Evolutionary conservation across 2,113 vertebrate genomes (phyloP), one percentile per base, ranked within the genome.

Genomic region (Nothoprocta perdicaria): DNA sequence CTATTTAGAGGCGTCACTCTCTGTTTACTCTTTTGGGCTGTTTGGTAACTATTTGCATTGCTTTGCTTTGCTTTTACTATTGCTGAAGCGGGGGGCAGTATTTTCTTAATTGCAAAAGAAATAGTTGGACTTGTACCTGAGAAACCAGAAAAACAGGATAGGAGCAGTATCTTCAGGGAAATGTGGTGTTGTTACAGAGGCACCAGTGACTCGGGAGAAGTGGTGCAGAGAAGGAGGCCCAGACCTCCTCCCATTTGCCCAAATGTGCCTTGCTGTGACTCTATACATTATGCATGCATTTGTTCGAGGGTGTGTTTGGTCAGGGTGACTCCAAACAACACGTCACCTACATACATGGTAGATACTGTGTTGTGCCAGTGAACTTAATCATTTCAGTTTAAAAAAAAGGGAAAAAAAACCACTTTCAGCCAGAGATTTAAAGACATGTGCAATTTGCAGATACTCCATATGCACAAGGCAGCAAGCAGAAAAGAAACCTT

Each of bases 71-170:
- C 60, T 65, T 90, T 90, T 66, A 78, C 89, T 91, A 66, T 78
- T 91, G 52, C 48, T 52, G 86, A 88, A 75, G 7, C n/a, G 60
- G 78, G 52, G 62, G 74, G 40, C 66, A 58, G 67, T 68, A 71
- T 60, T 68, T 75, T 91, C 74, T 88, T 77, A 86, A 88, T 27
- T 75, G 53, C 68, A 69, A 72, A 62, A 94, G 48, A 48, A 86
- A 84, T 24, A 73, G 48, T 77, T 86, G 58, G 35, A 61, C 57
- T 46, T 29, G 60, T 84, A 89, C 84, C 69, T 78, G 88, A 95
- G 84, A 96, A 95, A 95, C 86, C 88, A 88, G 96, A 95, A 94
- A 92, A 95, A 72, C 91, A 74, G 93, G 91, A 57, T 77, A 82
- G 55, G 52, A 84, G 77, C 27, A 76, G 68, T 33, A 33, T 88